Conservation (phyloP, 2,113 vertebrate genomes). For the Peucedramus taeniatus region DNA sequence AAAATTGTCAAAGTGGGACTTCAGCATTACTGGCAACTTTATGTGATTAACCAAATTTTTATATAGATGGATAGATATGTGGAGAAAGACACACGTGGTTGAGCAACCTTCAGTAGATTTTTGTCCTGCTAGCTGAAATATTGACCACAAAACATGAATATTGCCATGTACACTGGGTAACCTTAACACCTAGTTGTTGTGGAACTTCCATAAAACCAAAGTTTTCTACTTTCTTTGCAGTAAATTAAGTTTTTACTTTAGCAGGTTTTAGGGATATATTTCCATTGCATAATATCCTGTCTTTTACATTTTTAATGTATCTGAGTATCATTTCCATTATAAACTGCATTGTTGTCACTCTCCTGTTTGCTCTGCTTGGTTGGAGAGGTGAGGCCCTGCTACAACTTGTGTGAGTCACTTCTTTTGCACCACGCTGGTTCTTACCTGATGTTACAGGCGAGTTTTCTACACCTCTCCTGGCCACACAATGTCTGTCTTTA, state of each 20-base stretch:
- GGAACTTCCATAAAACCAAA: not conserved
- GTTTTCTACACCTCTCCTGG: not conserved
- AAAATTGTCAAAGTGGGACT: slow-evolving; percentile 10
- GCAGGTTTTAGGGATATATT: not conserved
- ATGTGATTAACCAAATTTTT: not conserved
- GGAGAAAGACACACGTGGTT: not conserved
- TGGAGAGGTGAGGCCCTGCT: not conserved
- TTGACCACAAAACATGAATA: not conserved
- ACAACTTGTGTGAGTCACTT: fast-evolving
- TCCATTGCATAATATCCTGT: not conserved
- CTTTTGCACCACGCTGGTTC: fast-evolving
- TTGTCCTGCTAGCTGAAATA: not conserved
- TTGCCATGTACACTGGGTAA: not conserved
- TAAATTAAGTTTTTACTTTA: not conserved
- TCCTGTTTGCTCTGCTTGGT: fast-evolving
- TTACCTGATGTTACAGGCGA: not conserved
- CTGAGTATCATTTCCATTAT: not conserved
- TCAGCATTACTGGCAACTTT: not conserved
- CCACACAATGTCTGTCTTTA: not conserved
- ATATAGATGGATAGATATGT: not conserved
- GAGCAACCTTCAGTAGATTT: not conserved
- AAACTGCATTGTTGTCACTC: fast-evolving
- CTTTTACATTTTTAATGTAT: not conserved
- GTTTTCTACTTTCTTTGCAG: not conserved
- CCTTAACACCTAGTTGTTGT: not conserved